These are phyloP conservation scores for Benthosema pterotum DNA, from an alignment of 2,797 vertebrate genomes.

Conservation along the genomic window DNA sequence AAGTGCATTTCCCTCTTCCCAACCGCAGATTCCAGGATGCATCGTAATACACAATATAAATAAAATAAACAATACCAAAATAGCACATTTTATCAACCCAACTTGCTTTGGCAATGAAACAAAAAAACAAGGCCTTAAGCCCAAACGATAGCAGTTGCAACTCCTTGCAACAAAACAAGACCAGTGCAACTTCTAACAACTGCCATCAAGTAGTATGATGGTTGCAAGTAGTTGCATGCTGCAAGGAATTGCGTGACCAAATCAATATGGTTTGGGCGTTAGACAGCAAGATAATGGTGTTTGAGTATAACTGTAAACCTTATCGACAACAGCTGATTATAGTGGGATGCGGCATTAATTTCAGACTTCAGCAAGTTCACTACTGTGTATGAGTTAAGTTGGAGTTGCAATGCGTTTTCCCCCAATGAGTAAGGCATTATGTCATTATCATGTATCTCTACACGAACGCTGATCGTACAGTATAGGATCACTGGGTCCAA, in stretches of 20 bases:
- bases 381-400: conserved; percentile 6
- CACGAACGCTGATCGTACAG: conserved; percentile 1
- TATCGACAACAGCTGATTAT: conserved; percentile 21
- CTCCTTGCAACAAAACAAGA: background rate
- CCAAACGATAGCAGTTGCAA: too few relatives aligned
- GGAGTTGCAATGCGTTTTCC: background rate
- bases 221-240: too few relatives aligned
- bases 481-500: background rate
- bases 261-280: background rate
- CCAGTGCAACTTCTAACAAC: too few relatives aligned
- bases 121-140: too few relatives aligned
- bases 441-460: background rate
- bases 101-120: conserved; percentile 28
- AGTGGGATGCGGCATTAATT: background rate
- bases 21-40: background rate
- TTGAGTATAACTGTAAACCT: conserved; percentile 17
- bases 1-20: background rate
- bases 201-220: too few relatives aligned
- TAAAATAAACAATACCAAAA: conserved; percentile 28
- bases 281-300: conserved; percentile 18
- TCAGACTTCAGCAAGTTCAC: conserved; percentile 17
- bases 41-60: background rate
- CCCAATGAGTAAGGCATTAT: conserved; percentile 1
- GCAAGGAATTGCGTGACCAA: too few relatives aligned
- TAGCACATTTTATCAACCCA: conserved; percentile 26